phyloP scores from a whole-genome alignment of 2,888 invertebrate genomes.

The Sceliomorpha sp. region DNA sequence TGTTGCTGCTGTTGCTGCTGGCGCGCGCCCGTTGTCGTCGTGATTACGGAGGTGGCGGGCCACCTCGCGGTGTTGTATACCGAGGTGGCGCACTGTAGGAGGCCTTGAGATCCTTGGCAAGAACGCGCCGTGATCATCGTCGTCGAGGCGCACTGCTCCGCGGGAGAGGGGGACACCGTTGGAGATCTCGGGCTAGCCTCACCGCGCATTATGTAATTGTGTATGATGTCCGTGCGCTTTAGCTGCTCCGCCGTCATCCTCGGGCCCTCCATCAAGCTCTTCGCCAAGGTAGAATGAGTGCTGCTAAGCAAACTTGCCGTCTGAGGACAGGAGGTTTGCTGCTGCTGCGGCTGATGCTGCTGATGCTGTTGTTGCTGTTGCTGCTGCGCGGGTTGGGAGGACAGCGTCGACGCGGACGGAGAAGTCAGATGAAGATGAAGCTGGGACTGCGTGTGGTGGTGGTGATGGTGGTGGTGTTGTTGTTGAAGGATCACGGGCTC shows the following conservation, averaged over 20 bases:
- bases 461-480: conserved; percentile 56
- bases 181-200: conserved; percentile 81
- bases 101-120: conserved; percentile 73
- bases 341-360: conserved; percentile 77
- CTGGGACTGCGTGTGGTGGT: conserved; percentile 80
- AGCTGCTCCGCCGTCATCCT: conserved; percentile 96
- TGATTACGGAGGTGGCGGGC: conserved; percentile 83
- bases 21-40: conserved; percentile 82
- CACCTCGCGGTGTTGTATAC: conserved; percentile 70
- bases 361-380: conserved; percentile 69
- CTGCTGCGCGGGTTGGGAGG: conserved; percentile 61
- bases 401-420: conserved; percentile 77
- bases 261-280: conserved; percentile 95
- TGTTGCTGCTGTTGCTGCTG: conserved; percentile 79
- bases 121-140: conserved; percentile 78
- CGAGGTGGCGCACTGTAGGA: conserved; percentile 73
- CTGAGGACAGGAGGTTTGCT: conserved; percentile 68
- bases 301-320: conserved; percentile 87
- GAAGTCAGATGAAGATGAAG: conserved; percentile 81
- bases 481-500: conserved; percentile 81
- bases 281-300: conserved; percentile 93
- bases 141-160: conserved; percentile 82
- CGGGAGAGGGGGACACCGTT: conserved; percentile 79
- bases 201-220: conserved; percentile 93
- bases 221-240: conserved; percentile 95